Conservation (phyloP, 2,797 vertebrate species). For the Kryptopterus vitreolus region DNA sequence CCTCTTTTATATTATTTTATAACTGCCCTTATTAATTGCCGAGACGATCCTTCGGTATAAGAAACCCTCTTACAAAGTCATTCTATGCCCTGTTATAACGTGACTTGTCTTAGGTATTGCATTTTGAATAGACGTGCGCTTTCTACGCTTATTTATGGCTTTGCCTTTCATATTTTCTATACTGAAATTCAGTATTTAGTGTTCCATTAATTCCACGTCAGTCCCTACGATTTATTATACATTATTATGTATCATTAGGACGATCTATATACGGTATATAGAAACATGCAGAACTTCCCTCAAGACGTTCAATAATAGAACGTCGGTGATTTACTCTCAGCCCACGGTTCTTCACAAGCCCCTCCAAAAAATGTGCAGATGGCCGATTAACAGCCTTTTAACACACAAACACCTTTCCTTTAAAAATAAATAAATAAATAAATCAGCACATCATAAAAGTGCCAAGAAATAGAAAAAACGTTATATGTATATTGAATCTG, state of each 20-base stretch:
- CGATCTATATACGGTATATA: conserved; percentile 49
- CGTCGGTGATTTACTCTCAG: conserved; percentile 45
- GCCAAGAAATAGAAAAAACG: neutral
- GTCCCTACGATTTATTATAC: conserved; percentile 62
- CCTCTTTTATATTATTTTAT: no score
- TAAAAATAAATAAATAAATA: conserved; percentile 15
- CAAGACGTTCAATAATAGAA: conserved; percentile 72
- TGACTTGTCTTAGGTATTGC: no score
- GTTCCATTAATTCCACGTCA: conserved; percentile 26
- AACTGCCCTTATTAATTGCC: neutral
- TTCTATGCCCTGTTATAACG: no score
- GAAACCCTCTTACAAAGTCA: neutral
- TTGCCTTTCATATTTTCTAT: neutral
- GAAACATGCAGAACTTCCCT: conserved; percentile 68
- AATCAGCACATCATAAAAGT: conserved; percentile 18
- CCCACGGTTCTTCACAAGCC: conserved; percentile 25
- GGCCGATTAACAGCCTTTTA: conserved; percentile 18
- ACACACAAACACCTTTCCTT: neutral
- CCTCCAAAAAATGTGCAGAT: conserved; percentile 15
- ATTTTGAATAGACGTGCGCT: no score
- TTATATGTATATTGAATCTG: neutral
- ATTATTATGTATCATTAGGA: conserved; percentile 62
- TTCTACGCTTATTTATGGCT: neutral
- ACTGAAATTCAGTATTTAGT: no score
- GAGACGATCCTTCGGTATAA: neutral